Base-by-base conservation (phyloP, 1,140 invertebrate genomes). In the Metopolophium dirhodum region DNA sequence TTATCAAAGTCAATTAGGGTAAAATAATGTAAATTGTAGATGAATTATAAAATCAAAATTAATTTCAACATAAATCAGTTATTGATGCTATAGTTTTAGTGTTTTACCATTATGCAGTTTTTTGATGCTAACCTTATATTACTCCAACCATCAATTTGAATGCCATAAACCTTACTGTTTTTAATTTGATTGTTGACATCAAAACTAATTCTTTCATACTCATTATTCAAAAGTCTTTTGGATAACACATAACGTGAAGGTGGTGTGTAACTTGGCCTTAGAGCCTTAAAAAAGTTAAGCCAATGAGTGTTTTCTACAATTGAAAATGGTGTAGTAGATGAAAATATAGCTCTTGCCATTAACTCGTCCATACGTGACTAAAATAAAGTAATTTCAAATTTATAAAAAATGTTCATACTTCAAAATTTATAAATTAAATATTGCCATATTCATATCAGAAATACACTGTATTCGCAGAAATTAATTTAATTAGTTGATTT, bases 121-220 rank as follows among this genome's bases (percentile, higher is more conserved):
- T 68, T 68, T 68, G 23, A 68, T n/a, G 30, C 61, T 35, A 82
- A 82, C n/a, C 77, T 82, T 82, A 82, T 82, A 82, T 82, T 82
- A 82, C 35, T 82, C 30, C 77, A 82, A 35, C 77, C 77, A 82
- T 82, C 77, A 82, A 35, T 82, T 82, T 82, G 77, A 82, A 82
- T 82, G 0, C 77, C 77, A 82, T 35, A 35, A 82, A 82, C n/a
- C 20, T 82, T 82, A 35, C n/a, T 35, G 18, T 82, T 35, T 82
- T 82, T 82, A 82, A 82, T 82, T 14, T 35, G 3, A 82, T 82
- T 82, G n/a, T 82, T 82, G n/a, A 82, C 77, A 20, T 82, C n/a
- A n/a, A 1, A 82, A 37, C 18, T 82, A 82, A 82, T 82, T 82
- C n/a, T 82, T 82, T 82, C 77, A 82, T 82, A 82, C n/a, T 82